Percentiles rank a stretch among this genome's conserved stretches.
Conservation (phyloP, 2,888 invertebrate species). For the Gymnoscelis rufifasciata region DNA sequence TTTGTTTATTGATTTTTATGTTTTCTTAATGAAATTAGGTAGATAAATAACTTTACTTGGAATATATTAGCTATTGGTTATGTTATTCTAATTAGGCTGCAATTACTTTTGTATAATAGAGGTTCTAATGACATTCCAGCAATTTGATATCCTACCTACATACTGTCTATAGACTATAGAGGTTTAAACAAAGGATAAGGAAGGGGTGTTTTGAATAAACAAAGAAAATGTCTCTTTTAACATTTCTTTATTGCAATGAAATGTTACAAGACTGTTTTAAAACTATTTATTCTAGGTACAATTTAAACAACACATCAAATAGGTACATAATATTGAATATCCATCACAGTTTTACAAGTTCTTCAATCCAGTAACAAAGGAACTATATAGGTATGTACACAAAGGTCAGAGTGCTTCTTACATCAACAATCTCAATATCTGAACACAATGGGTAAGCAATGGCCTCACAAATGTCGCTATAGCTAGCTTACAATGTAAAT, state of each 20-base stretch:
- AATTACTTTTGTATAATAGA: no score
- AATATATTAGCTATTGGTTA: no score
- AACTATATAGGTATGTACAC: slow-evolving; percentile 6
- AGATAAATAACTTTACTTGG: no score
- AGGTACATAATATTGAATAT: slow-evolving; percentile 17
- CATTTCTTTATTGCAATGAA: slow-evolving; percentile 65
- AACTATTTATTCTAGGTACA: slow-evolving; percentile 42
- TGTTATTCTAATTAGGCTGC: no score
- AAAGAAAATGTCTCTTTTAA: slow-evolving; percentile 63
- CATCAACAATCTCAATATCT: slow-evolving; percentile 32
- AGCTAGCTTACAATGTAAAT: slow-evolving; percentile 24
- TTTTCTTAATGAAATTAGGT: no score
- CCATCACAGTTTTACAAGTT: slow-evolving; percentile 7
- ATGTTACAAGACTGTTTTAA: slow-evolving; percentile 57
- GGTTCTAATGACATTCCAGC: no score
- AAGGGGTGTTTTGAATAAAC: slow-evolving; percentile 44
- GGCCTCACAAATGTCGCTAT: slow-evolving; percentile 13
- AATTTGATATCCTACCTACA: background rate
- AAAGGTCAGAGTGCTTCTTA: slow-evolving; percentile 20
- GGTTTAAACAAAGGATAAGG: slow-evolving; percentile 26
- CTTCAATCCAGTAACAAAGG: slow-evolving; percentile 2
- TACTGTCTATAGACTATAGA: background rate
- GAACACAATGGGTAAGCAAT: slow-evolving; percentile 26
- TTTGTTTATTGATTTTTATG: no score
- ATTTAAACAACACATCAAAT: slow-evolving; percentile 39